Conservation (phyloP, 2,113 vertebrate genomes). For the Andinoacara biseriatus region DNA sequence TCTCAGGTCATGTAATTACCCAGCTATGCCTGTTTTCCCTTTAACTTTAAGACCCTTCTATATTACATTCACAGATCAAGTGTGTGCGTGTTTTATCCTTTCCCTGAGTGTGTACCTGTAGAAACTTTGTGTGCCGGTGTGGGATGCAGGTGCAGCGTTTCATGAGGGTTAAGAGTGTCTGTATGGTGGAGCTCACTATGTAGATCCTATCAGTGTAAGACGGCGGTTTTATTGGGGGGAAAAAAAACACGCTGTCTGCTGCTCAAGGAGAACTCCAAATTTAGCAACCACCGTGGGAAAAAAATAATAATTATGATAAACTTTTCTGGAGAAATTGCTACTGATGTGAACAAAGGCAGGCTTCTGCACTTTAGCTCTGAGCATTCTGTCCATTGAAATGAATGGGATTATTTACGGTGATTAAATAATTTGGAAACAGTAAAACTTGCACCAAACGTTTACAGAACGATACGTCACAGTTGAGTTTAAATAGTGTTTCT, state of each 20-base stretch:
- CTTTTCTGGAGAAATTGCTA: neutral
- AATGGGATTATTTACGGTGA: neutral
- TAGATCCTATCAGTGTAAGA: constrained; percentile 51
- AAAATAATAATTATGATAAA: neutral
- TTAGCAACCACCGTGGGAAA: neutral
- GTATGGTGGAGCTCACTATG: constrained; percentile 35
- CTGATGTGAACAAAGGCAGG: neutral
- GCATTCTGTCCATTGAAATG: neutral
- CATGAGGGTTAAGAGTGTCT: constrained; percentile 70
- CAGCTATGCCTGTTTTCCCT: neutral
- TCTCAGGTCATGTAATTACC: constrained; percentile 7
- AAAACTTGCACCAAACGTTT: neutral
- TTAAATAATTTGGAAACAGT: neutral
- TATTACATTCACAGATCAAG: constrained; percentile 7
- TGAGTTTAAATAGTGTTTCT: too few relatives aligned
- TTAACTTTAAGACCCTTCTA: neutral
- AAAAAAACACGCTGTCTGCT: constrained; percentile 32
- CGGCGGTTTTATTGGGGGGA: neutral
- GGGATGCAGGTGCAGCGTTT: constrained; percentile 54
- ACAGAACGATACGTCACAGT: neutral
- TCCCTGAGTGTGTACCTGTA: constrained; percentile 3
- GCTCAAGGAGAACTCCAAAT: neutral
- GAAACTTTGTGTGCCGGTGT: constrained; percentile 27
- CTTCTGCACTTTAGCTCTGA: neutral
- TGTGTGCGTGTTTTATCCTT: constrained; percentile 2